Evolutionary conservation across 2,888 invertebrate genomes (phyloP).

Genomic region (Aquatica leii): DNA sequence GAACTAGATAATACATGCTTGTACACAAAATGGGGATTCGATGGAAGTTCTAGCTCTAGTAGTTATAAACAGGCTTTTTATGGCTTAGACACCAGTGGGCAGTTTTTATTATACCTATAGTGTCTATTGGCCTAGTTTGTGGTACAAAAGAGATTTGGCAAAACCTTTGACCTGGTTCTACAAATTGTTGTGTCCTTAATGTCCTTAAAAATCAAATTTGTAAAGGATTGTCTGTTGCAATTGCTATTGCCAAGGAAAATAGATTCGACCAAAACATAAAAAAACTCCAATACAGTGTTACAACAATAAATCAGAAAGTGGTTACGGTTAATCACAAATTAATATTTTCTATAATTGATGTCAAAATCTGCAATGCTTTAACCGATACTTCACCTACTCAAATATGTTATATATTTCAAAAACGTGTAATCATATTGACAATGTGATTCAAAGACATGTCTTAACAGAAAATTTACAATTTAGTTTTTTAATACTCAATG

Average conservation of each 20-base stretch:
- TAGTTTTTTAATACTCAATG: slow-evolving; percentile 43
- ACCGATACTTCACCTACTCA: slow-evolving; percentile 31
- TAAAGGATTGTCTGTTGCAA: slow-evolving; percentile 45
- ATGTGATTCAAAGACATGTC: slow-evolving; percentile 32
- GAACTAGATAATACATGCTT: no score
- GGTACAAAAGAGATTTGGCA: slow-evolving; percentile 45
- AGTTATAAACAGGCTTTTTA: slow-evolving; percentile 43
- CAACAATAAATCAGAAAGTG: slow-evolving; percentile 22
- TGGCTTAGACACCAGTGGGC: slow-evolving; percentile 39
- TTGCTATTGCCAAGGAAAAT: slow-evolving; percentile 33
- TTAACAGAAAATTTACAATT: slow-evolving; percentile 35
- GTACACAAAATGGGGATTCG: no score
- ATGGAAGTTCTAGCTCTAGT: slow-evolving; percentile 42
- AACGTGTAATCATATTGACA: slow-evolving; percentile 40
- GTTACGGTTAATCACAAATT: no score
- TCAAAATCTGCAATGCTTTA: slow-evolving; percentile 41
- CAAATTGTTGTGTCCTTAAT: slow-evolving; percentile 48
- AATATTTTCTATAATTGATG: slow-evolving; percentile 42
- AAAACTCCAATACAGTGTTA: slow-evolving; percentile 18
- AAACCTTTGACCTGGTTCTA: slow-evolving; percentile 47
- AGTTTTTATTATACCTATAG: slow-evolving; percentile 47
- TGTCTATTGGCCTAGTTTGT: slow-evolving; percentile 45
- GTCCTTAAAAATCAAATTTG: slow-evolving; percentile 47
- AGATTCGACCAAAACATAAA: slow-evolving; percentile 31
- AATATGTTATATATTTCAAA: no score